Conservation (phyloP, 35 echinoderm and acorn worm genomes). For the Apostichopus californicus region DNA sequence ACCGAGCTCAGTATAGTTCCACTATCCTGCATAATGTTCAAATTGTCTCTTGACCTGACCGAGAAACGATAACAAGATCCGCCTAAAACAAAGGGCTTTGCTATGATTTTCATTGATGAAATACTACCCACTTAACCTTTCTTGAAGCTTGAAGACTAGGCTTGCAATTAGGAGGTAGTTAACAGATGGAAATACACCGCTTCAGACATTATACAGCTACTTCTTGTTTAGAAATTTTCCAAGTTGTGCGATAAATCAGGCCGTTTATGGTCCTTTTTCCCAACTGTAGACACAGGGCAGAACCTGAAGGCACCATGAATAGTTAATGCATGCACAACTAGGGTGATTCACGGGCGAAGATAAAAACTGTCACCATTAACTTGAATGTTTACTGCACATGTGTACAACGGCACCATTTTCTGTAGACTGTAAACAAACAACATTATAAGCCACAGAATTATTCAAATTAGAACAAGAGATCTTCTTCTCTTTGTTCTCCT, state of each 20-base stretch:
- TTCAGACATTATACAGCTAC: conserved; percentile 37
- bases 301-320: conserved; percentile 24
- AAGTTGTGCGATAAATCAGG: conserved; percentile 28
- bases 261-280: conserved; percentile 7
- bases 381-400: conserved; percentile 12
- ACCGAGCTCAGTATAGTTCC: too few relatives aligned
- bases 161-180: conserved; percentile 47
- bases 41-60: conserved; percentile 42
- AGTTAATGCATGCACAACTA: conserved; percentile 36
- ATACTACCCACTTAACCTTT: conserved; percentile 50
- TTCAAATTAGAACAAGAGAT: background rate
- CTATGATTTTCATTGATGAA: conserved; percentile 27
- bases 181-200: conserved; percentile 41
- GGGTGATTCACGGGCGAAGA: background rate
- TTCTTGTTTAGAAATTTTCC: conserved; percentile 45
- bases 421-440: conserved; percentile 11
- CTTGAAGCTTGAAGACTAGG: conserved; percentile 22
- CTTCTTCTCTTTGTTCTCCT: too few relatives aligned
- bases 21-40: too few relatives aligned
- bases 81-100: background rate
- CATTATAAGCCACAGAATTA: background rate
- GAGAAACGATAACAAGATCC: background rate
- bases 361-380: conserved; percentile 22
- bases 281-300: background rate
- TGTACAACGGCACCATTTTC: conserved; percentile 33